A percentile compares a stretch with the other conserved stretches of the same genome.
These are phyloP conservation scores for Corythaeola cristata DNA, from an alignment of 2,113 vertebrate species.

Conservation along the genomic window DNA sequence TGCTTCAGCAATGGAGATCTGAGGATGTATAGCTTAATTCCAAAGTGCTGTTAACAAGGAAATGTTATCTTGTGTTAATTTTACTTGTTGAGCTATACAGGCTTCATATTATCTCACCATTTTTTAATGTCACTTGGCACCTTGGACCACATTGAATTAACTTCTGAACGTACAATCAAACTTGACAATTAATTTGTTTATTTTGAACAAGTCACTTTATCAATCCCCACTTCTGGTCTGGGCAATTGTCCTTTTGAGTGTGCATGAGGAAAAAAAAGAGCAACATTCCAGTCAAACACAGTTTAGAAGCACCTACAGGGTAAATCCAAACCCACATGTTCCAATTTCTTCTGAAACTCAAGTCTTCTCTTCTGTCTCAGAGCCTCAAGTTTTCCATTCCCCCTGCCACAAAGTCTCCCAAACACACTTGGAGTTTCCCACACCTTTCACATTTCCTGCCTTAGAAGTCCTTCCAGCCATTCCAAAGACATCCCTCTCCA, in stretches of 20 bases:
- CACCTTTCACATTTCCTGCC: neutral
- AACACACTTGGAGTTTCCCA: neutral
- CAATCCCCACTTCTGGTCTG: neutral
- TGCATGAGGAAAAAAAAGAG: neutral
- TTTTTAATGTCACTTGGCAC: neutral
- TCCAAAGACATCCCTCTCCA: neutral
- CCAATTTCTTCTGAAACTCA: neutral
- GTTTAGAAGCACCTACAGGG: neutral
- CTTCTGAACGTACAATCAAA: neutral
- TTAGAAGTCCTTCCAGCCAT: neutral
- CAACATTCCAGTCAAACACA: neutral
- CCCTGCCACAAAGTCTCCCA: neutral
- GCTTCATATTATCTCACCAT: neutral
- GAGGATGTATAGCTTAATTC: neutral
- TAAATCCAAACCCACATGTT: neutral
- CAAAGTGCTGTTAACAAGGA: neutral
- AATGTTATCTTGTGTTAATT: neutral
- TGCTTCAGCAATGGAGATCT: neutral
- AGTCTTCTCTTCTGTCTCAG: neutral
- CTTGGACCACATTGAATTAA: neutral
- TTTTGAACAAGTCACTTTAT: neutral
- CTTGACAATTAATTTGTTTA: neutral
- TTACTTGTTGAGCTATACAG: neutral
- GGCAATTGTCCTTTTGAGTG: neutral
- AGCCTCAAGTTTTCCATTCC: neutral